Evolutionary conservation across 2,888 invertebrate species (phyloP).

Genomic region (Plemyria rubiginata): DNA sequence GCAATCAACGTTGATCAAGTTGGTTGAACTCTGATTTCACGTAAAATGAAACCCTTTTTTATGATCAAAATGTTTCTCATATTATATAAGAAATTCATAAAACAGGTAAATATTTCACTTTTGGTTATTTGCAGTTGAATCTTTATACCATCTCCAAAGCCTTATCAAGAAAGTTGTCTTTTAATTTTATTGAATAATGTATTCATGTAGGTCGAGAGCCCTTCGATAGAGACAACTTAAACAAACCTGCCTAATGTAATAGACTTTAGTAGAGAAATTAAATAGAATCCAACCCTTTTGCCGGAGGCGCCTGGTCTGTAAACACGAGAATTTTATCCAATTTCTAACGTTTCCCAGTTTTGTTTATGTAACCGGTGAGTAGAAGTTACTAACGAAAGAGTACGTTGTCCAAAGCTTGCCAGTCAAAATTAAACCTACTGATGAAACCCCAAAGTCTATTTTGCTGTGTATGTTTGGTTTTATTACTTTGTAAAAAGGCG

Average conservation of each 20-base stretch:
- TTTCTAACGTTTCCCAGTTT: conserved; percentile 45
- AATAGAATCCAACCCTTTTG: conserved; percentile 51
- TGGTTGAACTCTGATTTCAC: too few species aligned
- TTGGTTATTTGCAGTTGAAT: background rate
- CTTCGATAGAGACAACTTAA: conserved; percentile 48
- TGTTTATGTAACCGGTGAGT: conserved; percentile 41
- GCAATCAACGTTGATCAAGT: too few species aligned
- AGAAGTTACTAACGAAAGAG: conserved; percentile 37
- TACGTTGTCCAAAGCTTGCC: conserved; percentile 11
- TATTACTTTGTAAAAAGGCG: conserved; percentile 21
- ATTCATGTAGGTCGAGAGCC: conserved; percentile 39
- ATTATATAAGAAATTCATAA: too few species aligned
- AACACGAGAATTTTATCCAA: conserved; percentile 60
- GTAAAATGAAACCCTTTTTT: too few species aligned
- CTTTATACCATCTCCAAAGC: background rate
- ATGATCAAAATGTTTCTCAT: too few species aligned
- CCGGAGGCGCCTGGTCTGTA: conserved; percentile 47
- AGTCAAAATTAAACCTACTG: conserved; percentile 7
- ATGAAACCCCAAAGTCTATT: background rate
- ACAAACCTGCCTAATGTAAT: conserved; percentile 56
- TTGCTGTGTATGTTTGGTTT: conserved; percentile 5
- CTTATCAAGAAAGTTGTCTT: conserved; percentile 1
- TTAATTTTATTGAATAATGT: conserved; percentile 41
- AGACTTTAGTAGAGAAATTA: conserved; percentile 54
- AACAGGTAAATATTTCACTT: background rate